Evolutionary conservation across 2,888 invertebrate species (phyloP), one percentile per base, ranked within the genome.

Genomic region (Drosophila neutralis): DNA sequence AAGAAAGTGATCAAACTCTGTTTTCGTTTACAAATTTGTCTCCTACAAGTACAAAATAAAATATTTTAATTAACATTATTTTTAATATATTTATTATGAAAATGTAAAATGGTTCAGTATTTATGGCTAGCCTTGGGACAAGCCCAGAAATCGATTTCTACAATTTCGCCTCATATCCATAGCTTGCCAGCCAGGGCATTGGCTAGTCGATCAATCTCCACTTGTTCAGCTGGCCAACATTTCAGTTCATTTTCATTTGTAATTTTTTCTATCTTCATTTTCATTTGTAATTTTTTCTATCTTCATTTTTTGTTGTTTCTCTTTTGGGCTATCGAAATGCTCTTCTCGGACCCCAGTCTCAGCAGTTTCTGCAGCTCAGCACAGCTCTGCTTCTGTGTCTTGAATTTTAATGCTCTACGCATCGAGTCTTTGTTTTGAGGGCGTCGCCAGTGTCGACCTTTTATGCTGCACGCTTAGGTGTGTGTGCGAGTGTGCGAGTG

Each of bases 331-430:
- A 78, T 82, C 72, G 77, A 87, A 82, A 85, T 65, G 66, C 71
- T 71, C 63, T 56, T 48, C 15, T 24, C 13, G 40, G 35, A 24
- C 40, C 59, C n/a, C 36, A 38, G 21, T 33, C 48, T 35, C 48
- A 5, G 8, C 38, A 48, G 8, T 21, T 21, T 45, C 8, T 45
- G 69, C 8, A 45, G 45, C 15, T 45, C 15, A 45, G 15, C 24
- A 57, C 36, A 36, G 21, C 51, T 64, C 45, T 57, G 60, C 48
- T 56, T 38, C 49, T 53, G 71, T 73, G 82, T 70, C 72, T 78
- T 82, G 83, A 83, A 83, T 82, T 74, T 80, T 81, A 82, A 83
- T 83, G 75, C 49, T 59, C 3, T 49, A 31, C 57, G 52, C 52
- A 53, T 35, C 57, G 36, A 36, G 51, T 52, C 62, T 51, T 76